Percentiles rank a stretch among this genome's conserved stretches.
Conservation (phyloP, 2,888 invertebrate genomes). For the Rhopalosiphum nymphaeae region DNA sequence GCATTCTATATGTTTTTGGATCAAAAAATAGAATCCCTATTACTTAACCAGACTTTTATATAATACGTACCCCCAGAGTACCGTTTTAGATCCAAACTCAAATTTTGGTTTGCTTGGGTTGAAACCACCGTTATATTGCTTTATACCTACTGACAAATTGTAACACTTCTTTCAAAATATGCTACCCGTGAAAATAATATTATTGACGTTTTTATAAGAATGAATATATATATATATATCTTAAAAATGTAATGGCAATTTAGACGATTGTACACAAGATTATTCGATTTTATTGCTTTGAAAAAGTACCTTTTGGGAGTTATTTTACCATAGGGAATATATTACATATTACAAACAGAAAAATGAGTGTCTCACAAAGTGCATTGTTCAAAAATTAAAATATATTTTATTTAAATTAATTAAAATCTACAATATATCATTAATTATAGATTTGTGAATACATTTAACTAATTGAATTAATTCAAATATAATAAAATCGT, state of each 20-base stretch:
- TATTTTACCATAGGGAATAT: background rate
- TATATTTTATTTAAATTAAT: background rate
- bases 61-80: background rate
- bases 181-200: constrained; percentile 33
- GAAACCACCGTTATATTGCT: background rate
- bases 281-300: constrained; percentile 33
- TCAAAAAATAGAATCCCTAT: background rate
- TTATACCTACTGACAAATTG: background rate
- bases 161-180: background rate
- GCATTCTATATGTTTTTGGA: constrained; percentile 18
- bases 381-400: background rate
- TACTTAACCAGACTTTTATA: constrained; percentile 4
- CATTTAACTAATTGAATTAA: background rate
- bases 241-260: background rate
- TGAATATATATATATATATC: background rate
- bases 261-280: background rate
- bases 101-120: constrained; percentile 16
- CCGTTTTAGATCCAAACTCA: background rate
- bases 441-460: background rate
- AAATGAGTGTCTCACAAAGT: background rate
- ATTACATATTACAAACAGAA: background rate
- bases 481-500: background rate
- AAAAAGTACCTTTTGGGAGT: background rate
- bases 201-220: constrained; percentile 2
- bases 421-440: background rate